Conservation (phyloP, 2,797 vertebrate genomes). For the Tinamus major region DNA sequence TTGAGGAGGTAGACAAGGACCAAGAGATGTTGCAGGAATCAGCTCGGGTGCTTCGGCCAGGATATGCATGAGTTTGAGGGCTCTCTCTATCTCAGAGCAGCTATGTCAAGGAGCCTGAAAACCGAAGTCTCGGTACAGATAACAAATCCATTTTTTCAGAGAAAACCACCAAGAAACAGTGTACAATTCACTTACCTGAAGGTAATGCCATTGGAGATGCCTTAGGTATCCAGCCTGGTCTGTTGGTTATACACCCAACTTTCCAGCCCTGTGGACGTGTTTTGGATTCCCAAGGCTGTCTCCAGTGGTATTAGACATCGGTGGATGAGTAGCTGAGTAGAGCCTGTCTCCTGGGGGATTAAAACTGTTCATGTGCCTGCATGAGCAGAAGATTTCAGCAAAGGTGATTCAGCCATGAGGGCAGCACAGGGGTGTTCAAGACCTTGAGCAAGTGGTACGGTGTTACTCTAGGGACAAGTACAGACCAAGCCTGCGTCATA, state of each 20-base stretch:
- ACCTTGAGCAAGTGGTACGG: rapidly evolving
- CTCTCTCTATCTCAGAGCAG: neutral
- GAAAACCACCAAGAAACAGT: neutral
- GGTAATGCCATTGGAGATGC: neutral
- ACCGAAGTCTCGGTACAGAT: rapidly evolving
- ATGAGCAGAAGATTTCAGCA: neutral
- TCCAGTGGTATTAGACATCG: neutral
- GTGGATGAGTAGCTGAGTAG: neutral
- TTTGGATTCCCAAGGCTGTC: neutral
- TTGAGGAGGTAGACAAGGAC: neutral
- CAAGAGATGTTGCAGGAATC: neutral
- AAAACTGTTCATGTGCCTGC: rapidly evolving
- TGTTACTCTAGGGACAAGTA: neutral
- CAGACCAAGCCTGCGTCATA: neutral
- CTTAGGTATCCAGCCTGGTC: neutral
- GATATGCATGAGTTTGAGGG: rapidly evolving
- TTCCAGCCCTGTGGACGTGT: neutral
- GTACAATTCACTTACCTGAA: neutral
- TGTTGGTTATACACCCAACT: neutral
- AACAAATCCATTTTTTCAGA: neutral
- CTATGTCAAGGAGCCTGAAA: neutral
- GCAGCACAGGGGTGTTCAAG: rapidly evolving
- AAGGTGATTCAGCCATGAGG: neutral
- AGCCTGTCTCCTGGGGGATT: neutral
- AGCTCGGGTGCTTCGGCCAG: neutral